phyloP scores from a whole-genome alignment of 2,113 vertebrate genomes.

The Prochilodus magdalenae region DNA sequence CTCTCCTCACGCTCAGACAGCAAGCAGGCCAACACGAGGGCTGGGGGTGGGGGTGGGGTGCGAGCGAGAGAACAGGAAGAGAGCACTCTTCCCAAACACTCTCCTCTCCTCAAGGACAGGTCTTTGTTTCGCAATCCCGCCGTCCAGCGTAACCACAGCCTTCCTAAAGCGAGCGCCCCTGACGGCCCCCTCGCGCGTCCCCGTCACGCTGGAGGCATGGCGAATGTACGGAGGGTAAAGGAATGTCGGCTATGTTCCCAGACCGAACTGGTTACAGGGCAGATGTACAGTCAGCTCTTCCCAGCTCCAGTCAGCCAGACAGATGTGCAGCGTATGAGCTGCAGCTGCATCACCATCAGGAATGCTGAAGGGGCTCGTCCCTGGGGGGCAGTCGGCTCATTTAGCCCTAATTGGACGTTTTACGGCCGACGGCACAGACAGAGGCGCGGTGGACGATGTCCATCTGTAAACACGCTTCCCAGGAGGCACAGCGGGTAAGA shows the following conservation, averaged over 20 bases:
- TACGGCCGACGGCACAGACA: background rate
- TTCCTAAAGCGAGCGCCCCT: background rate
- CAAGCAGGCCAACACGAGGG: background rate
- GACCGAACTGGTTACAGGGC: conserved; percentile 18
- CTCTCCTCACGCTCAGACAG: conserved; percentile 26
- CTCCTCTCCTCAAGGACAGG: conserved; percentile 29
- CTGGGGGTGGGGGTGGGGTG: no score
- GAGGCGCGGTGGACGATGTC: background rate
- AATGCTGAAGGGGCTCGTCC: no score
- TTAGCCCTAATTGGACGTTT: background rate
- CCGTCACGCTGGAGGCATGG: no score
- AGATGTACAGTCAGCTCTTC: conserved; percentile 26
- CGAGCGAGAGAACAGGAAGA: conserved; percentile 25
- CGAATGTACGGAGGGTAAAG: background rate
- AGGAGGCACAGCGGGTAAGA: conserved; percentile 27
- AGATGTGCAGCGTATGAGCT: background rate
- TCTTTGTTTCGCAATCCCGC: no score
- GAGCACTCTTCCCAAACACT: conserved; percentile 23
- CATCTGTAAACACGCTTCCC: background rate
- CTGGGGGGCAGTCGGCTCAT: background rate
- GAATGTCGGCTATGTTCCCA: conserved; percentile 19
- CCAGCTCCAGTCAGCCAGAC: background rate
- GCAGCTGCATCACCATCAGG: background rate
- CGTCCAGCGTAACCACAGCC: no score
- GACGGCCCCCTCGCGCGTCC: no score